phyloP scores from a whole-genome alignment of 2,113 vertebrate genomes.

The Stigmatopora nigra region DNA sequence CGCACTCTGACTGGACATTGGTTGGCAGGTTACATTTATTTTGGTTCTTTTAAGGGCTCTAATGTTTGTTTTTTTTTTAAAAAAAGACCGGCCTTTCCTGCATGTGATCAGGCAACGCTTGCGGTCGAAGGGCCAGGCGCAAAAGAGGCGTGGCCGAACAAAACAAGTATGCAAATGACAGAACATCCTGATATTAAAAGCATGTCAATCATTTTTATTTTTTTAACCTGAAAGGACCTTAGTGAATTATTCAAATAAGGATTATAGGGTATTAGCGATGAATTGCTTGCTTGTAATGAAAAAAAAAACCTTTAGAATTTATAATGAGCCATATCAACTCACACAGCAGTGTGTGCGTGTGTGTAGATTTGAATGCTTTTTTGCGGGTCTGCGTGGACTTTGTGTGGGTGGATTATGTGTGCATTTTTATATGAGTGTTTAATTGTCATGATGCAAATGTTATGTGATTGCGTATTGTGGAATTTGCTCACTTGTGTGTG shows the following conservation, averaged over 20 bases:
- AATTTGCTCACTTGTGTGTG: neutral
- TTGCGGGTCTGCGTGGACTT: no score
- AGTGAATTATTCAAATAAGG: slow-evolving; percentile 8
- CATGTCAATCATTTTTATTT: slow-evolving; percentile 46
- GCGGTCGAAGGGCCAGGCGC: slow-evolving; percentile 8
- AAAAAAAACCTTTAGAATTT: slow-evolving; percentile 2
- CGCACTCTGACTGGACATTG: slow-evolving; percentile 50
- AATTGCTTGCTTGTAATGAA: slow-evolving; percentile 37
- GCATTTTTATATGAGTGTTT: no score
- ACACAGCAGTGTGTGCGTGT: slow-evolving; percentile 3
- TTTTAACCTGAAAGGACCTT: slow-evolving; percentile 39
- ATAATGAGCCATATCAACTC: slow-evolving; percentile 6
- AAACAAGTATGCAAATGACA: neutral
- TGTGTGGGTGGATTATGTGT: no score
- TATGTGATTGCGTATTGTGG: no score
- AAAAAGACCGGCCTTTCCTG: slow-evolving; percentile 21
- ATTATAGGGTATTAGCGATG: slow-evolving; percentile 29
- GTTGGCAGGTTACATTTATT: slow-evolving; percentile 9
- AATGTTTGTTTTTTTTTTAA: no score
- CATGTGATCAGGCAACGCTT: slow-evolving; percentile 13
- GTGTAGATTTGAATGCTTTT: no score
- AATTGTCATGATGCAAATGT: no score
- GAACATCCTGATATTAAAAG: neutral
- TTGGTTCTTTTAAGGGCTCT: slow-evolving; percentile 46
- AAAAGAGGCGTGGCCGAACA: slow-evolving; percentile 20